A percentile compares a stretch with the other conserved stretches of the same genome.
Conservation (phyloP, 2,888 invertebrate genomes). For the Monoplex corrugatus region DNA sequence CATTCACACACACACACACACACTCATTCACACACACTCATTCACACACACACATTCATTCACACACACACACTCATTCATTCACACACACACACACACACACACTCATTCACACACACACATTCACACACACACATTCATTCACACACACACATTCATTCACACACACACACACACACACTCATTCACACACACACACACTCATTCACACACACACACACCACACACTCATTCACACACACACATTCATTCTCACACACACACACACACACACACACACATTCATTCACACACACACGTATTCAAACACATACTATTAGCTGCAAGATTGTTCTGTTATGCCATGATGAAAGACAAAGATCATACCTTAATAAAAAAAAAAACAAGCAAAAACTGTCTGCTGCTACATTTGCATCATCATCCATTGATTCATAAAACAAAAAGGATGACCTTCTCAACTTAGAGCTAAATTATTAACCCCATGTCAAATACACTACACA, state of each 20-base stretch:
- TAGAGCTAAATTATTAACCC: no score
- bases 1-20: slow-evolving; percentile 1
- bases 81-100: neutral
- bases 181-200: neutral
- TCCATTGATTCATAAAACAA: no score
- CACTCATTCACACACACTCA: neutral
- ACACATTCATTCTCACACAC: neutral
- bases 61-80: slow-evolving; percentile 16
- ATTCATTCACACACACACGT: no score
- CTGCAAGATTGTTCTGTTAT: no score
- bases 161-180: slow-evolving; percentile 16
- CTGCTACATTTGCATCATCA: no score
- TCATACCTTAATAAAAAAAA: no score
- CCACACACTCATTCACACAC: neutral
- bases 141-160: neutral
- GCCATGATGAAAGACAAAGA: no score
- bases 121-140: neutral
- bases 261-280: neutral
- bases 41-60: neutral
- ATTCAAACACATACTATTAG: no score
- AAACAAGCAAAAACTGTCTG: no score
- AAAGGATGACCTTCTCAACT: no score
- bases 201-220: neutral
- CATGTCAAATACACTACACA: no score
- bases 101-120: neutral